Base-by-base conservation (phyloP, 2,888 invertebrate genomes). In the Pantelozetes paolii region DNA sequence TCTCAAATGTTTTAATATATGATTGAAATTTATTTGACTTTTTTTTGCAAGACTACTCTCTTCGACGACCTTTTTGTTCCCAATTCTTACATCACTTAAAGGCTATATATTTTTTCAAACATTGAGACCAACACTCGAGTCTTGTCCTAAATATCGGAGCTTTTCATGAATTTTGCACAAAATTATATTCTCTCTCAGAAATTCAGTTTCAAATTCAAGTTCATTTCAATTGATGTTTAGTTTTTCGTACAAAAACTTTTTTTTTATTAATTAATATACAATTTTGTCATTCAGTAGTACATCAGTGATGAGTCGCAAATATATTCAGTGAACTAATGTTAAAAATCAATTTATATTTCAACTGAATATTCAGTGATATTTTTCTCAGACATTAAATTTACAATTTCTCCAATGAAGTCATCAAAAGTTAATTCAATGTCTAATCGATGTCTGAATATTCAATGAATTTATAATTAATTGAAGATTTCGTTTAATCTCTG, bases 1-100 rank as follows among this genome's bases (percentile, higher is more conserved):
- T 36, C 36, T 32, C 30, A 9, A 18, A 15, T 36, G 11, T 13
- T 64, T 36, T 64, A 64, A 64, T 32, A 64, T 64, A 64, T 40
- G 62, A 64, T 64, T 64, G 36, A n/a, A 64, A 64, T 64, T 64
- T 64, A 64, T 64, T 64, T 32, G 36, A 36, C 62, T 40, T 64
- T 64, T 59, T 64, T 32, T 59, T 23, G 15, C n/a, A 32, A 64
- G 36, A 64, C 36, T 36, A 64, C 62, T 64, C 62, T 64, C 62
- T 36, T 36, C 36, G 62, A 64, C 62, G 62, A 64, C 62, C 62
- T 64, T 64, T 64, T 64, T 64, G 62, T 64, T 64, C 62, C 62
- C 62, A 64, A 64, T 64, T 64, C 36, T 64, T 64, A 64, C 62
- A 64, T 64, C 62, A 64, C 62, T 64, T 64, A 64, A 64, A 64